Evolutionary conservation across 2,113 vertebrate genomes (phyloP).

Genomic region (Herpetotheres cachinnans): DNA sequence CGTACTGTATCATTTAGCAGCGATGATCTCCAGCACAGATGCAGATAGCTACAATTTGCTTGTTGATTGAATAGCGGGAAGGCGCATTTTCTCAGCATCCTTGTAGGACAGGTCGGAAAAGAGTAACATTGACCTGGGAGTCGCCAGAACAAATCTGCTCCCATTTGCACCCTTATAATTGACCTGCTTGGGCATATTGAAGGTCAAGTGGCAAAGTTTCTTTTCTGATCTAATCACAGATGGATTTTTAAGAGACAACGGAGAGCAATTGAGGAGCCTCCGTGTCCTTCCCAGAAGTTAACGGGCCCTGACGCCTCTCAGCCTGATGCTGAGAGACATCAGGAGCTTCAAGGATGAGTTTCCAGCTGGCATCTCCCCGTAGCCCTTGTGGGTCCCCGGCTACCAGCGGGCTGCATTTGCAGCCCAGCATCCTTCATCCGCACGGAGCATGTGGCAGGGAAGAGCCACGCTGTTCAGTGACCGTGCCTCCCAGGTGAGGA

Average conservation of each 20-base stretch:
- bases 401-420: neutral
- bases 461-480: neutral
- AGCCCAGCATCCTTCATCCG: neutral
- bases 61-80: neutral
- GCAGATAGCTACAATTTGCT: neutral
- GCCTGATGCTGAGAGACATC: neutral
- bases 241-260: neutral
- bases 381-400: neutral
- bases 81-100: neutral
- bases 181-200: neutral
- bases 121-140: neutral
- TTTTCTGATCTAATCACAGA: neutral
- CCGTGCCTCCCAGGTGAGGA: rapidly evolving
- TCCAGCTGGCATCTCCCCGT: neutral
- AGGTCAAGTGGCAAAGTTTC: neutral
- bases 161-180: neutral
- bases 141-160: neutral
- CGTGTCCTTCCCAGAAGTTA: neutral
- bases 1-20: neutral
- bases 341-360: neutral
- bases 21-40: neutral
- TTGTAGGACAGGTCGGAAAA: neutral
- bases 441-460: rapidly evolving
- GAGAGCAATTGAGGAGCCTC: neutral
- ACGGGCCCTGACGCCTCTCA: neutral